Evolutionary conservation across 1,140 invertebrate species (phyloP).

Genomic region (Hyles vespertilio): DNA sequence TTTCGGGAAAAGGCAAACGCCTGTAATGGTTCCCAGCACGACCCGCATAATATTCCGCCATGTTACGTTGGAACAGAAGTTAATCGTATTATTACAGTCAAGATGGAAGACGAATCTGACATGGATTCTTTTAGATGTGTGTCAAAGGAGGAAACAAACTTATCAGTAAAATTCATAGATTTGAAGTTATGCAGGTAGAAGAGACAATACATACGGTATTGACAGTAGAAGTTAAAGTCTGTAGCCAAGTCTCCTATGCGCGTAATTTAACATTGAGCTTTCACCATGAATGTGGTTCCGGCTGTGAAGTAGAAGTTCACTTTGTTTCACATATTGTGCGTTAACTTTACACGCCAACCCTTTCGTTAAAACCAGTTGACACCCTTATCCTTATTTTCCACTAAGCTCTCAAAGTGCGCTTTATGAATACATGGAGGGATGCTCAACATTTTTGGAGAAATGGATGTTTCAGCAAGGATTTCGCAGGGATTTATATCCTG

Average conservation of each 20-base stretch:
- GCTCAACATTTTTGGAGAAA: conserved; percentile 52
- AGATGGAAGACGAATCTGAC: conserved; percentile 38
- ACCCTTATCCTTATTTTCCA: conserved; percentile 63
- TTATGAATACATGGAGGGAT: conserved; percentile 50
- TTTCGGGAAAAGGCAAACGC: conserved; percentile 44
- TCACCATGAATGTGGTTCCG: conserved; percentile 43
- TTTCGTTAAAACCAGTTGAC: conserved; percentile 32
- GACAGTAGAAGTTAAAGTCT: conserved; percentile 39
- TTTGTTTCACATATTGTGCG: conserved; percentile 59
- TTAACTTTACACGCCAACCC: conserved; percentile 49
- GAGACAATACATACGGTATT: conserved; percentile 31
- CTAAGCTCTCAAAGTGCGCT: conserved; percentile 32
- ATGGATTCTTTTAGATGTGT: conserved; percentile 40
- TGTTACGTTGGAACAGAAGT: conserved; percentile 33
- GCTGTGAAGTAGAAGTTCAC: conserved; percentile 52
- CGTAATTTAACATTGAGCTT: conserved; percentile 41
- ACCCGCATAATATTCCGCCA: conserved; percentile 53
- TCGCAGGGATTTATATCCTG: conserved; percentile 59
- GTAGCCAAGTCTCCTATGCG: conserved; percentile 30
- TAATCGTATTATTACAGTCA: conserved; percentile 34
- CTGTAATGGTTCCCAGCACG: conserved; percentile 40
- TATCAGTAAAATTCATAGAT: conserved; percentile 40
- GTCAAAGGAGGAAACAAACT: conserved; percentile 41
- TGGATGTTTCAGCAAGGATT: conserved; percentile 71
- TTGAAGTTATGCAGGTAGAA: conserved; percentile 19